Percentiles rank a stretch among this genome's conserved stretches.
These are phyloP conservation scores for Chloropsis hardwickii DNA, from an alignment of 2,113 vertebrate genomes.

Conservation along the genomic window DNA sequence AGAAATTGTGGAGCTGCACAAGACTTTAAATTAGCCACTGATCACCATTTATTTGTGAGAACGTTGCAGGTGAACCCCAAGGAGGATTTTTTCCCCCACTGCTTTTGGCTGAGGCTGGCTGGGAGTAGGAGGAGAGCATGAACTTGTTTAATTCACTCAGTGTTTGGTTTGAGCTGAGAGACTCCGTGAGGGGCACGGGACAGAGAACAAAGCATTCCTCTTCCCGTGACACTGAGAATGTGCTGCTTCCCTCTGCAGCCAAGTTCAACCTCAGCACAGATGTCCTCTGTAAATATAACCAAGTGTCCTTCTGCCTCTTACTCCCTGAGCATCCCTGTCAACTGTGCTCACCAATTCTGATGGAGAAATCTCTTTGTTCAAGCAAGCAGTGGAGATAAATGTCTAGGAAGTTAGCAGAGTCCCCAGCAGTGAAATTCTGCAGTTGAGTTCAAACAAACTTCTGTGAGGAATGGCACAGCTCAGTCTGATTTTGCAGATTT, in stretches of 20 bases:
- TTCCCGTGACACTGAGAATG: fast-evolving
- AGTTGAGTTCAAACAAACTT: neutral
- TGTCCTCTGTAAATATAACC: neutral
- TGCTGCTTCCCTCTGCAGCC: neutral
- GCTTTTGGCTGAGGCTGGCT: neutral
- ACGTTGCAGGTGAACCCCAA: neutral
- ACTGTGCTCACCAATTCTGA: neutral
- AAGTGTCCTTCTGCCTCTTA: neutral
- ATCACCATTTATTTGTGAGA: neutral
- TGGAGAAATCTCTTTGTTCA: neutral
- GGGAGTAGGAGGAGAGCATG: neutral
- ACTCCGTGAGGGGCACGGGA: neutral
- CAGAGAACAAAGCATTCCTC: neutral
- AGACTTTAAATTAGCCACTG: neutral
- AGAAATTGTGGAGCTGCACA: fast-evolving
- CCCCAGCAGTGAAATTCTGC: neutral
- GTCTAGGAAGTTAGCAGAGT: neutral
- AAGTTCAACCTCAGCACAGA: neutral
- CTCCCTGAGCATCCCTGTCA: neutral
- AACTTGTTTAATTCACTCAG: neutral
- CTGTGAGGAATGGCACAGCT: neutral
- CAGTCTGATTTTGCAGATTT: neutral
- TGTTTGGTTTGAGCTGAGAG: neutral
- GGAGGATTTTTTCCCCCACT: neutral
- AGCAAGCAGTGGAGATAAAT: neutral